A percentile compares a stretch with the other conserved stretches of the same genome.
phyloP scores from a whole-genome alignment of 2,113 vertebrate genomes.

The Callipepla squamata region DNA sequence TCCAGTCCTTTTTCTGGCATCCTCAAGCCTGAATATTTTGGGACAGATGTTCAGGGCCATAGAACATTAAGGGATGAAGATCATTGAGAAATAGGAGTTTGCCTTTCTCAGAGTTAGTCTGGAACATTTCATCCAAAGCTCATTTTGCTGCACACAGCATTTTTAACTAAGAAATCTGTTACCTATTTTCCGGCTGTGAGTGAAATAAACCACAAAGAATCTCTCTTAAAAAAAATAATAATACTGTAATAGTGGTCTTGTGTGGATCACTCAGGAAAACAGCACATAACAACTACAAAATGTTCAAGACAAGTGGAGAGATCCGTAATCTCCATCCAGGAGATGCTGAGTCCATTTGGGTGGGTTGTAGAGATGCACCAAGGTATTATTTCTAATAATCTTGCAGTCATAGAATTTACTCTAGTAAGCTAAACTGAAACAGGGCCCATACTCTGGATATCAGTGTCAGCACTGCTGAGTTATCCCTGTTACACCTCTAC shows the following conservation, averaged over 20 bases:
- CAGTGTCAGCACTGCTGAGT: not conserved
- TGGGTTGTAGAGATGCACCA: not conserved
- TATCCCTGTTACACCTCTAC: not conserved
- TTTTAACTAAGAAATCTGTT: not conserved
- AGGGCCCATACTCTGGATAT: not conserved
- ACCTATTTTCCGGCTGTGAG: not conserved
- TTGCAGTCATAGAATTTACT: not conserved
- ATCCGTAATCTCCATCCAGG: not conserved
- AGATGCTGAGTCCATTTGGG: not conserved
- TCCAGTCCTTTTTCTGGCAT: constrained; percentile 18
- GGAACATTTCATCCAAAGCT: not conserved
- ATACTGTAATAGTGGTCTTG: not conserved
- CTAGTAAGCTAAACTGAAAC: rapidly evolving
- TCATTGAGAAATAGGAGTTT: not conserved
- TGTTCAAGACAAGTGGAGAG: not conserved
- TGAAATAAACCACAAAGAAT: not conserved
- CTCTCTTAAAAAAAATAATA: not conserved
- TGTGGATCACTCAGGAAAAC: not conserved
- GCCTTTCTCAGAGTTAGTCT: not conserved
- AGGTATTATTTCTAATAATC: not conserved
- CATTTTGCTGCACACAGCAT: not conserved
- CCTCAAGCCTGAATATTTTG: not conserved
- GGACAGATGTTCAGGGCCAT: constrained; percentile 7
- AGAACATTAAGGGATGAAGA: not conserved
- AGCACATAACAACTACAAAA: not conserved